Base-by-base conservation (phyloP, 2,113 vertebrate genomes). In the Misgurnus anguillicaudatus region DNA sequence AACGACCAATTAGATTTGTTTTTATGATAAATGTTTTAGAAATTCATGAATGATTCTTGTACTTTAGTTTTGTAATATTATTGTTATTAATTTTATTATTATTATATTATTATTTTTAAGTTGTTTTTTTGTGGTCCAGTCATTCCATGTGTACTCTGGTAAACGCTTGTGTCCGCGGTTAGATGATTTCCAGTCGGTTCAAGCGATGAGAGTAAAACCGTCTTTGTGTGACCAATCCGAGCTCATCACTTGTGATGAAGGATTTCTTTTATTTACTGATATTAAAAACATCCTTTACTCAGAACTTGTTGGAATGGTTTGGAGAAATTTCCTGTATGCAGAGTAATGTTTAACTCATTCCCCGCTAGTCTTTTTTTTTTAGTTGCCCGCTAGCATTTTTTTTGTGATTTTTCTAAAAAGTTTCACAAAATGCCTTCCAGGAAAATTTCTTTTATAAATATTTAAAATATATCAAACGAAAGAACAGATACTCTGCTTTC, bases 271-370 rank as follows among this genome's bases (percentile, higher is more conserved):
- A 17, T 55, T 63, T 63, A 10, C 31, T 6, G 66, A 70, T 39
- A 79, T 79, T 79, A 79, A 79, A 79, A 51, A 16, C 67, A 38
- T 71, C 42, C 31, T 9, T 79, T 60, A 79, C 67, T 17, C 41
- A 53, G 36, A 51, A 39, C n/a, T 51, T 38, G 21, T 17, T 62
- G 17, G 24, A 63, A 48, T 51, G 36, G 13, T 38, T 47, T 67
- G 53, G 19, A 60, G 7, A 55, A n/a, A 13, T 48, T 41, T n/a
- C 38, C 31, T 31, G 31, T 16, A 16, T 64, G 24, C 4, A 6
- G 31, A 31, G 24, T 31, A 31, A 31, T 31, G 24, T 31, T 31
- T 31, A 31, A 31, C 24, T 31, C 24, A 31, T 31, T 31, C 24
- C 24, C 24, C 24, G 24, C 24, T 31, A 31, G 24, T 31, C 24